Evolutionary conservation across 2,797 vertebrate genomes (phyloP), one percentile per base, ranked within the genome.

Genomic region (Schizopygopsis malacanthus): DNA sequence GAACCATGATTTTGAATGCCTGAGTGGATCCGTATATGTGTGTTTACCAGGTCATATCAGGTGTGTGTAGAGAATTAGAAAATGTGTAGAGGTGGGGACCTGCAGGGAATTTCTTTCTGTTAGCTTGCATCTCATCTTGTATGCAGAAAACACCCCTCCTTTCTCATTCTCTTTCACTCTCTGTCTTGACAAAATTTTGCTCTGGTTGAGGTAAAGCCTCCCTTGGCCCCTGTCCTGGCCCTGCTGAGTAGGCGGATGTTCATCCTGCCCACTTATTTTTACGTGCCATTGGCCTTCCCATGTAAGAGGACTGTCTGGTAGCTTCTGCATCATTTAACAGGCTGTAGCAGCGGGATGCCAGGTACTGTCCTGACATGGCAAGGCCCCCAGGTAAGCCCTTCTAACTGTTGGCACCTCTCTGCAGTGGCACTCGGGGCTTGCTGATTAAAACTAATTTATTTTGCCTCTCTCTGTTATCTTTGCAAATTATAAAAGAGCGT

Each of bases 321-420:
- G 87, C 91, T 93, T 87, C 90, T 94, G 92, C 93, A 94, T 95
- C 93, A 94, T 94, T 95, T 94, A 95, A 80, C 92, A 94, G 90
- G 88, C 89, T 89, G 90, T 89, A 92, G 33, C 89, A 81, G 85
- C 65, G 92, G 89, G 80, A 88, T 50, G 41, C 88, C 85, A 90
- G 92, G 89, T 92, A 93, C 91, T 90, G 93, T 87, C 79, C 88
- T 86, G 70, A 72, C 79, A 87, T 81, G 79, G 37, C 82, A 85
- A 20, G 69, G 61, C 71, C 63, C 59, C 39, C 61, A 79, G 77
- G 83, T 87, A 67, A 84, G 67, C 80, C n/a, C 18, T 11, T 63
- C 65, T 84, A 52, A 69, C 28, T 9, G 59, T 37, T 78, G 65
- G 79, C 43, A 67, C 65, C 67, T 61, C n/a, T 50, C 75, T 84